phyloP scores from a whole-genome alignment of 2,888 invertebrate genomes.

The Tribolium freemani region DNA sequence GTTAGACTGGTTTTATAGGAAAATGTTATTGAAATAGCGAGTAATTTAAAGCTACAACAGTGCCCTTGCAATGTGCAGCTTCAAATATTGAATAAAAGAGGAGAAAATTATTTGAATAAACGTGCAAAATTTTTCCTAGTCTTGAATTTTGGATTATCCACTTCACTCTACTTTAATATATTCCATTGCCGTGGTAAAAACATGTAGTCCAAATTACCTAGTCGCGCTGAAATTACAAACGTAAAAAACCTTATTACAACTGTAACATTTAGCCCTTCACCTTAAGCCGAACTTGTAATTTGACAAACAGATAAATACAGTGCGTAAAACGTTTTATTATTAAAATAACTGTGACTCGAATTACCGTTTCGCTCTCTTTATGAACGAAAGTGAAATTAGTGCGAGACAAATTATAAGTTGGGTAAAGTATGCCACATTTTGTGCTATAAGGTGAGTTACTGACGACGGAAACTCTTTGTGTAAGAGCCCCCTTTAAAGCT shows the following conservation, averaged over 20 bases:
- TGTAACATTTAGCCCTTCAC: not conserved
- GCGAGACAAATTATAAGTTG: constrained; percentile 3
- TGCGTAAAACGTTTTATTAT: not conserved
- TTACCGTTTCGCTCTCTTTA: not conserved
- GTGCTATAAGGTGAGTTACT: constrained; percentile 2
- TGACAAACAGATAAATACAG: not conserved
- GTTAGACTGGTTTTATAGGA: not conserved
- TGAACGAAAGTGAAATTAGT: constrained; percentile 9
- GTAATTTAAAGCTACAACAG: not conserved
- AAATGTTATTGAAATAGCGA: not conserved
- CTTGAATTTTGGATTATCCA: not conserved
- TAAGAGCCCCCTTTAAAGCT: not conserved
- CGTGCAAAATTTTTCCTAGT: not conserved
- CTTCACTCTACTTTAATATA: constrained; percentile 1
- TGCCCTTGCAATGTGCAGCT: not conserved
- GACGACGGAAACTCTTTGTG: constrained; percentile 4
- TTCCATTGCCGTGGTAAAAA: not conserved
- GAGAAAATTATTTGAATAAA: not conserved
- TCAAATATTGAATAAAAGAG: not conserved
- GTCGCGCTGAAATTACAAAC: not conserved
- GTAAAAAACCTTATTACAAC: constrained; percentile 11
- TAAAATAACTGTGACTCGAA: constrained; percentile 1
- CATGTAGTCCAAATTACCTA: not conserved
- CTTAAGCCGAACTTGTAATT: constrained; percentile 1
- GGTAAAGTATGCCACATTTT: constrained; percentile 10